phyloP scores from a whole-genome alignment of 2,113 vertebrate species.

The Gymnarchus niloticus region DNA sequence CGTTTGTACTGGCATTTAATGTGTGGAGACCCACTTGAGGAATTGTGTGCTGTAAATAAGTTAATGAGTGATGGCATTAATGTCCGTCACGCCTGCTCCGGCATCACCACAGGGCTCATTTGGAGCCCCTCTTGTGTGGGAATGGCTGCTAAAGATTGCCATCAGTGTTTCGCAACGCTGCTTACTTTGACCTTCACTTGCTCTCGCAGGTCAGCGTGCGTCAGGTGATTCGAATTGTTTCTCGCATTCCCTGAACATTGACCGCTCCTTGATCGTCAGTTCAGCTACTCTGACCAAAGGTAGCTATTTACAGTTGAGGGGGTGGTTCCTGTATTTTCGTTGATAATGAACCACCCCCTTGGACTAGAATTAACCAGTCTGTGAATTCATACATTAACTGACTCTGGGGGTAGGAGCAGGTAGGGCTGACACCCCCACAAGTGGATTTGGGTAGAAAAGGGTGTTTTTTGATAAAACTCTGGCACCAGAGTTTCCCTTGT shows the following conservation, averaged over 20 bases:
- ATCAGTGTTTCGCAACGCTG: not conserved
- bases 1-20: not conserved
- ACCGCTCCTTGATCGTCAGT: not conserved
- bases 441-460: not conserved
- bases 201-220: not conserved
- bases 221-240: not conserved
- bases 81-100: not conserved
- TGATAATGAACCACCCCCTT: not conserved
- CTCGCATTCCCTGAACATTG: not conserved
- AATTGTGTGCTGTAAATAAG: not conserved
- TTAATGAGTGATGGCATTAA: not conserved
- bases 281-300: not conserved
- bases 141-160: not conserved
- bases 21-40: not conserved
- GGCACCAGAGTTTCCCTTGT: not conserved
- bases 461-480: not conserved
- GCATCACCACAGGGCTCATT: not conserved
- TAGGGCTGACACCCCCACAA: not conserved
- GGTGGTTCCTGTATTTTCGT: not conserved
- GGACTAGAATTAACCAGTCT: not conserved
- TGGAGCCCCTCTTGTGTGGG: not conserved
- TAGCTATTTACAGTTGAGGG: not conserved
- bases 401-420: not conserved
- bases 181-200: not conserved
- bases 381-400: not conserved